Percentiles rank a stretch among this genome's conserved stretches.
These are phyloP conservation scores for Nebria ingens DNA, from an alignment of 1,140 invertebrate genomes.

Conservation along the genomic window DNA sequence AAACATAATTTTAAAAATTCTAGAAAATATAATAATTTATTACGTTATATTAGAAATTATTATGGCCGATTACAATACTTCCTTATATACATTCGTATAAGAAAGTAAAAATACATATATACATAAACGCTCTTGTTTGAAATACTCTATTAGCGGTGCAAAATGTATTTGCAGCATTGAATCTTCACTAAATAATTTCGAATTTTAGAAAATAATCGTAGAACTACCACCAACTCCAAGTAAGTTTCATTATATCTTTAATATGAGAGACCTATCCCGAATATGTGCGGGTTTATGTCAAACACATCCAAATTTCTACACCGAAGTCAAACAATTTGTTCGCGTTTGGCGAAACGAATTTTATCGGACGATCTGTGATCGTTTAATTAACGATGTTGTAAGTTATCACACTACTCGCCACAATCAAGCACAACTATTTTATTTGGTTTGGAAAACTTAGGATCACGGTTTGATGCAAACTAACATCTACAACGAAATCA, in stretches of 20 bases:
- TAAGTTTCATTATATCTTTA: constrained; percentile 92
- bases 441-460: constrained; percentile 20
- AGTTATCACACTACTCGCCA: constrained; percentile 33
- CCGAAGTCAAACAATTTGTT: constrained; percentile 57
- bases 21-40: too few species aligned
- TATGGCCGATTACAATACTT: too few species aligned
- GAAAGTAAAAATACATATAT: too few species aligned
- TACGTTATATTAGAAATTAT: too few species aligned
- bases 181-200: background rate
- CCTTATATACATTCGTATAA: too few species aligned
- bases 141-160: too few species aligned
- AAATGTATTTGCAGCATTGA: too few species aligned
- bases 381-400: constrained; percentile 64
- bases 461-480: constrained; percentile 40
- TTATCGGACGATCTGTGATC: constrained; percentile 71
- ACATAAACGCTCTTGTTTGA: too few species aligned
- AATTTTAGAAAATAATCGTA: constrained; percentile 48
- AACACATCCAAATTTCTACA: constrained; percentile 55
- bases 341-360: constrained; percentile 87
- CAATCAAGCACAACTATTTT: constrained; percentile 15
- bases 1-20: too few species aligned
- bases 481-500: constrained; percentile 29
- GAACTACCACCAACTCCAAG: constrained; percentile 82
- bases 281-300: constrained; percentile 69
- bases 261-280: constrained; percentile 78